Percentiles rank a stretch among this genome's conserved stretches.
Conservation (phyloP, 2,888 invertebrate genomes). For the Volucella bombylans region DNA sequence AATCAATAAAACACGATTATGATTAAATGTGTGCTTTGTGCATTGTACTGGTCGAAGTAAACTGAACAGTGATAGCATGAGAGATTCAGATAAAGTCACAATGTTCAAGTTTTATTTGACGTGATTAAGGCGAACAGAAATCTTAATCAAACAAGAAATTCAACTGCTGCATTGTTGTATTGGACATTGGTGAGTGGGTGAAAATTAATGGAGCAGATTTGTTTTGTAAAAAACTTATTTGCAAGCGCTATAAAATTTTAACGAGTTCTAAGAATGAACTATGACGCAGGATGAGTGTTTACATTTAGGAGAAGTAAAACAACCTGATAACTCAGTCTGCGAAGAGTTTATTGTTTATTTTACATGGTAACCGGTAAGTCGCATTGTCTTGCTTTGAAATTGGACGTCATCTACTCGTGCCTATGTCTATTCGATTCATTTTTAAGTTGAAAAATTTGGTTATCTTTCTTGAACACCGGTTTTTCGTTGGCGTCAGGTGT, state of each 20-base stretch:
- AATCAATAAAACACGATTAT: conserved; percentile 63
- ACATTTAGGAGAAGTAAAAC: no score
- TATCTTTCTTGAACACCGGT: no score
- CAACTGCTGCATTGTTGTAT: conserved; percentile 16
- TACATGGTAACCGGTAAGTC: no score
- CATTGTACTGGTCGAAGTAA: background rate
- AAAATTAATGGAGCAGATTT: conserved; percentile 1
- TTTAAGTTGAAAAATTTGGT: no score
- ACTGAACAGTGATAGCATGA: conserved; percentile 33
- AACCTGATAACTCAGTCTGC: no score
- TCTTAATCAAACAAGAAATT: conserved; percentile 22
- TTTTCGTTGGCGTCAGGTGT: no score
- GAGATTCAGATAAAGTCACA: conserved; percentile 18
- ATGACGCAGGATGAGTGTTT: no score
- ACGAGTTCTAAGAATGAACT: background rate
- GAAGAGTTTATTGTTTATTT: background rate
- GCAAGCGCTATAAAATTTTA: conserved; percentile 15
- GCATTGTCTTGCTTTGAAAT: no score
- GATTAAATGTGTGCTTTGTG: conserved; percentile 43
- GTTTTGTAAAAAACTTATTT: conserved; percentile 6
- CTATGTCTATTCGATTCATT: no score
- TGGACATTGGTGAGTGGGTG: conserved; percentile 31
- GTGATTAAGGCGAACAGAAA: background rate
- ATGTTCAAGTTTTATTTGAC: conserved; percentile 30
- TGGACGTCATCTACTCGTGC: no score